Percentiles rank a stretch among this genome's conserved stretches.
Evolutionary conservation across 2,113 vertebrate species (phyloP).

Genomic region (Oplegnathus fasciatus): DNA sequence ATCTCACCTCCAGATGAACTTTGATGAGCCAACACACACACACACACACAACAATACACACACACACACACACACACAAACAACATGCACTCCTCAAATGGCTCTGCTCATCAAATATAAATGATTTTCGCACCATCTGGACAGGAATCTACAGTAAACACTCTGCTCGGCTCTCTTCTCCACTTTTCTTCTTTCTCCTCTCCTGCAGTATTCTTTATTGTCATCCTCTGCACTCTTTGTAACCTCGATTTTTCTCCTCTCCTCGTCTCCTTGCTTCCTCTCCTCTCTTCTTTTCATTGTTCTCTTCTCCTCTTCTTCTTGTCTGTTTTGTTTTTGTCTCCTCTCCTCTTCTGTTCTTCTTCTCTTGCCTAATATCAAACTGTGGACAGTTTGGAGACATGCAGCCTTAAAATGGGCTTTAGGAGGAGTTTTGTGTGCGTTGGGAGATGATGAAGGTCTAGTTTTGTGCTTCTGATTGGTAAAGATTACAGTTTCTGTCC

Average conservation of each 20-base stretch:
- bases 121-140: conserved; percentile 50
- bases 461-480: neutral
- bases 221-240: neutral
- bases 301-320: no score
- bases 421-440: neutral
- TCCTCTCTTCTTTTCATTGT: neutral
- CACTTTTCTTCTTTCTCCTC: neutral
- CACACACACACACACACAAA: neutral
- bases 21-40: conserved; percentile 26
- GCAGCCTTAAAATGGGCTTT: neutral
- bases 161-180: neutral
- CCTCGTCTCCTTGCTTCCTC: no score
- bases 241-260: neutral
- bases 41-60: conserved; percentile 3
- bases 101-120: conserved; percentile 42
- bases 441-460: neutral
- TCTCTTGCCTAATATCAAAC: neutral
- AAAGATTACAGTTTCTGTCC: neutral
- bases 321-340: neutral
- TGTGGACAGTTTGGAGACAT: no score
- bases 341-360: neutral
- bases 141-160: conserved; percentile 18
- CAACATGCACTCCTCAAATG: conserved; percentile 9
- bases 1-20: conserved; percentile 68
- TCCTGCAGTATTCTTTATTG: neutral